phyloP scores from a whole-genome alignment of 1,140 invertebrate genomes.

The Psix sp. region DNA sequence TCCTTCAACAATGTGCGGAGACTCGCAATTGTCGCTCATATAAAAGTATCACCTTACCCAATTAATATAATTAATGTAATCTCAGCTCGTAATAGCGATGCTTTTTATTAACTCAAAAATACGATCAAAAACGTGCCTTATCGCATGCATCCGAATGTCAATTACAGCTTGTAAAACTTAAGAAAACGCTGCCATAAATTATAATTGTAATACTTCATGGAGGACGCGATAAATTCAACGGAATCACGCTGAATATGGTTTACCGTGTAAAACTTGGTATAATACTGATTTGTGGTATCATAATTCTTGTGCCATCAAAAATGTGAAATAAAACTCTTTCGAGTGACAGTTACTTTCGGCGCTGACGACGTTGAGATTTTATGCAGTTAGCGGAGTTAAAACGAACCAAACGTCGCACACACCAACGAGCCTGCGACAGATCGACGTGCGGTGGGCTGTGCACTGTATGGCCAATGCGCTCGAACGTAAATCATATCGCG shows the following conservation, averaged over 20 bases:
- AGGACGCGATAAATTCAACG: slow-evolving; percentile 40
- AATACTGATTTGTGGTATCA: slow-evolving; percentile 54
- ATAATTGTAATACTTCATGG: slow-evolving; percentile 30
- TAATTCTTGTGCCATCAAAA: slow-evolving; percentile 49
- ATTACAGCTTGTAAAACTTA: slow-evolving; percentile 3
- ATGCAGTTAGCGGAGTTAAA: slow-evolving; percentile 44
- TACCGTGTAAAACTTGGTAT: slow-evolving; percentile 42
- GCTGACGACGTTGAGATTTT: slow-evolving; percentile 39
- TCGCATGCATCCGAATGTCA: slow-evolving; percentile 36
- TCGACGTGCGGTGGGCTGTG: slow-evolving; percentile 50
- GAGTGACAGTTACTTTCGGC: slow-evolving; percentile 49
- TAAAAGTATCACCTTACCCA: slow-evolving; percentile 39
- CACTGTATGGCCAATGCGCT: slow-evolving; percentile 54
- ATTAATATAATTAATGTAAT: slow-evolving; percentile 43
- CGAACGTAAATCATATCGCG: slow-evolving; percentile 66
- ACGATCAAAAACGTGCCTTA: slow-evolving; percentile 3
- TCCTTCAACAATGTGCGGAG: slow-evolving; percentile 30
- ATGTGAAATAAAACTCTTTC: slow-evolving; percentile 40
- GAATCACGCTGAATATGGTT: slow-evolving; percentile 37
- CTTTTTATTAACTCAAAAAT: slow-evolving; percentile 5
- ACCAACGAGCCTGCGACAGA: slow-evolving; percentile 44
- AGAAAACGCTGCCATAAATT: slow-evolving; percentile 30
- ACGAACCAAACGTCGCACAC: slow-evolving; percentile 26
- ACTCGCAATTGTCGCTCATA: slow-evolving; percentile 20
- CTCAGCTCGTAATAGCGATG: slow-evolving; percentile 5